phyloP scores from a whole-genome alignment of 2,113 vertebrate genomes.

The Cervus canadensis region DNA sequence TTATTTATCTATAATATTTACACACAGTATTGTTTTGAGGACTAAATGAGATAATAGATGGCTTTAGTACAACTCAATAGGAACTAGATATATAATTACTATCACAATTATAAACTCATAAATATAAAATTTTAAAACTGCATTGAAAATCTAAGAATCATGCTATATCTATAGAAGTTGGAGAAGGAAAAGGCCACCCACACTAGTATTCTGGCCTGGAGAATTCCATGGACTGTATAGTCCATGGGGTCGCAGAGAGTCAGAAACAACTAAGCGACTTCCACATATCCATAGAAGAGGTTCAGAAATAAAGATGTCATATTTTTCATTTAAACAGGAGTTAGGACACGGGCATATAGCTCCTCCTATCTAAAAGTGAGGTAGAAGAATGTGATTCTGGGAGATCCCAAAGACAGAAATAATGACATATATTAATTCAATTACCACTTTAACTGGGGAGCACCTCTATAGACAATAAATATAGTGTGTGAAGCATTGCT shows the following conservation, averaged over 20 bases:
- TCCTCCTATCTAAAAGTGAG: not conserved
- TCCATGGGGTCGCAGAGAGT: not conserved
- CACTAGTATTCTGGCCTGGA: not conserved
- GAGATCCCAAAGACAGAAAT: not conserved
- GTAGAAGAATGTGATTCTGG: not conserved
- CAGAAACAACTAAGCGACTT: accelerated
- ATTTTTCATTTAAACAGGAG: not conserved
- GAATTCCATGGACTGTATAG: not conserved
- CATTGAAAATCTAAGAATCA: not conserved
- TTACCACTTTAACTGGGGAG: not conserved
- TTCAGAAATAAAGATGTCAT: not conserved
- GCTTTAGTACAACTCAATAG: not conserved
- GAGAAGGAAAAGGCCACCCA: not conserved
- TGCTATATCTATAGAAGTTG: not conserved
- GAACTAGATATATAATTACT: not conserved
- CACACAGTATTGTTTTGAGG: not conserved
- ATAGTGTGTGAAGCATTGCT: not conserved
- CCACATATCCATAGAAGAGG: not conserved
- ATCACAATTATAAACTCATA: not conserved
- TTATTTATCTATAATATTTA: not conserved
- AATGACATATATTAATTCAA: not conserved
- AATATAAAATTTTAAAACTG: not conserved
- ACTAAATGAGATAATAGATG: not conserved
- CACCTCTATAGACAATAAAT: not conserved
- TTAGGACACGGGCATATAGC: not conserved